These are phyloP conservation scores for Festucalex cinctus DNA, from an alignment of 2,113 vertebrate species.

Conservation along the genomic window DNA sequence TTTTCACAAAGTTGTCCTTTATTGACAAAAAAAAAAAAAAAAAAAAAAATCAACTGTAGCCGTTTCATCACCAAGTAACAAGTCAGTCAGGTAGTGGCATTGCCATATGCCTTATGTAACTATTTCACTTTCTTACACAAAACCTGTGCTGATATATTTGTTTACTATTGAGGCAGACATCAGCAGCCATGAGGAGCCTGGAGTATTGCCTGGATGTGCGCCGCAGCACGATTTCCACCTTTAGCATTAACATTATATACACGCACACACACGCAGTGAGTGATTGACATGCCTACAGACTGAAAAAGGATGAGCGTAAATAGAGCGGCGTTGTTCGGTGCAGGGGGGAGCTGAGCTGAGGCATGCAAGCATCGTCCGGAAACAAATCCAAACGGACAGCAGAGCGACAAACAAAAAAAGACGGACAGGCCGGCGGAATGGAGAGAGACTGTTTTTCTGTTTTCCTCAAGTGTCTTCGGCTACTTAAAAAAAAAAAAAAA, in stretches of 20 bases:
- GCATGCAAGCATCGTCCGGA: slow-evolving; percentile 42
- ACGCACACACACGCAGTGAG: background rate
- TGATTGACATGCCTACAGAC: slow-evolving; percentile 54
- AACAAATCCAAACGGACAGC: slow-evolving; percentile 51
- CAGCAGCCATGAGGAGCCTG: background rate
- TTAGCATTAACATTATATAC: background rate
- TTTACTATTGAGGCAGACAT: background rate
- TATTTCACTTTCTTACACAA: background rate
- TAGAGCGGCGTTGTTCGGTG: slow-evolving; percentile 36
- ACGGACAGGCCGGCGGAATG: slow-evolving; percentile 26
- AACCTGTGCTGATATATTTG: background rate
- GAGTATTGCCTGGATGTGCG: too few relatives aligned
- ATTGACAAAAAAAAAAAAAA: too few relatives aligned
- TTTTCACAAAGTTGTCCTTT: too few relatives aligned
- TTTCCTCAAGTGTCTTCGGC: slow-evolving; percentile 36
- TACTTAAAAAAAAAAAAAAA: background rate
- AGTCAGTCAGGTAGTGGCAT: too few relatives aligned
- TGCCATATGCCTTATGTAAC: too few relatives aligned
- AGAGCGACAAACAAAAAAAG: slow-evolving; percentile 41
- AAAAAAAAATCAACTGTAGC: too few relatives aligned
- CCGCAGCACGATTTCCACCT: background rate
- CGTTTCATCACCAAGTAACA: too few relatives aligned
- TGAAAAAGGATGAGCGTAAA: slow-evolving; percentile 47
- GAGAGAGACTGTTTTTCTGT: slow-evolving; percentile 31
- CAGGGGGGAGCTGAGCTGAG: slow-evolving; percentile 25